phyloP scores from a whole-genome alignment of 2,113 vertebrate species.

The Tetraodon nigroviridis region DNA sequence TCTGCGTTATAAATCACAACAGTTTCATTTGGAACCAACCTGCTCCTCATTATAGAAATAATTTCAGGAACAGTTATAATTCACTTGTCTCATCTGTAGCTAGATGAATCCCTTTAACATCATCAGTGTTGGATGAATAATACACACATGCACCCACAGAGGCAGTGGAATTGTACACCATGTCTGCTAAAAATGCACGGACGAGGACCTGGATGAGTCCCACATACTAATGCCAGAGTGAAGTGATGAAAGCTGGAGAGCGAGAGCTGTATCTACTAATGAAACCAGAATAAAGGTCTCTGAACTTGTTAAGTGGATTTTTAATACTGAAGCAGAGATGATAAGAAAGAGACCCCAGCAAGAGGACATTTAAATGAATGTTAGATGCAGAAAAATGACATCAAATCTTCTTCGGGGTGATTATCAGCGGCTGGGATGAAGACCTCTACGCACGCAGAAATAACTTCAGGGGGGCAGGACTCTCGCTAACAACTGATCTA shows the following conservation, averaged over 20 bases:
- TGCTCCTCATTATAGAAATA: constrained; percentile 27
- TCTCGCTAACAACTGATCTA: neutral
- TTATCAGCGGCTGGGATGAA: constrained; percentile 30
- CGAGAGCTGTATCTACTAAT: constrained; percentile 24
- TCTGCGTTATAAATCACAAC: constrained; percentile 2
- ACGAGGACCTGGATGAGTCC: constrained; percentile 2
- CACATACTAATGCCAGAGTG: constrained; percentile 31
- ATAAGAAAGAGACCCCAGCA: constrained; percentile 27
- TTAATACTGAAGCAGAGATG: constrained; percentile 22
- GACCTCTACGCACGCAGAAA: constrained; percentile 13
- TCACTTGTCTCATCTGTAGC: constrained; percentile 24
- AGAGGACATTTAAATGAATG: constrained; percentile 43
- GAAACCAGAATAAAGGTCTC: constrained; percentile 24
- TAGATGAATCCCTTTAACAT: constrained; percentile 22
- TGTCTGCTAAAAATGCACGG: constrained; percentile 32
- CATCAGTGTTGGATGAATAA: neutral
- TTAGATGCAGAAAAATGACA: constrained; percentile 27
- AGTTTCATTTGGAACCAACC: constrained; percentile 23
- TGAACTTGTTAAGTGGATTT: constrained; percentile 51
- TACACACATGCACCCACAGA: constrained; percentile 3
- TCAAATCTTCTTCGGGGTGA: constrained; percentile 20
- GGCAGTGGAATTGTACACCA: constrained; percentile 12
- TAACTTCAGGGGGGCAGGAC: constrained; percentile 14
- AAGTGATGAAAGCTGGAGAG: constrained; percentile 22
- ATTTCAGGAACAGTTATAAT: constrained; percentile 20